Conservation (phyloP, 1,140 invertebrate genomes). For the Mizuhopecten yessoensis region DNA sequence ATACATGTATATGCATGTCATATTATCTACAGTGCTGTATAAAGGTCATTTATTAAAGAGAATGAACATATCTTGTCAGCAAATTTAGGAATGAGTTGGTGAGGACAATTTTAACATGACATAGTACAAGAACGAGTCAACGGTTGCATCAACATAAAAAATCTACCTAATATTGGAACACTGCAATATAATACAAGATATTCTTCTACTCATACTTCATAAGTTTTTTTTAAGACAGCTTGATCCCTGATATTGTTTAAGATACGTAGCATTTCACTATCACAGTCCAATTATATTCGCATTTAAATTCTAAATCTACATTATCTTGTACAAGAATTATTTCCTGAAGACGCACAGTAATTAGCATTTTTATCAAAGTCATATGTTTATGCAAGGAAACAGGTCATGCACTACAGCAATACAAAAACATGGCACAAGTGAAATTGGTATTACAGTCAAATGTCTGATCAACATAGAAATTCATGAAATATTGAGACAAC, state of each 20-base stretch:
- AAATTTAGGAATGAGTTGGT: constrained; percentile 39
- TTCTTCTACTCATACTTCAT: constrained; percentile 6
- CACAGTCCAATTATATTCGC: constrained; percentile 22
- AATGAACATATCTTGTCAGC: constrained; percentile 38
- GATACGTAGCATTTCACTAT: constrained; percentile 11
- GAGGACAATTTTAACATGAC: constrained; percentile 27
- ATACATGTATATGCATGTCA: constrained; percentile 28
- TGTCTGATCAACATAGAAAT: constrained; percentile 28
- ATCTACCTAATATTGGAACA: constrained; percentile 28
- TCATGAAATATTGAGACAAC: constrained; percentile 28
- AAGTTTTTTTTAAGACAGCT: not conserved
- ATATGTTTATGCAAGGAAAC: constrained; percentile 16
- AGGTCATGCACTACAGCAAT: constrained; percentile 18
- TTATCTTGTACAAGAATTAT: constrained; percentile 15
- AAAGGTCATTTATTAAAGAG: constrained; percentile 19
- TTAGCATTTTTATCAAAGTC: constrained; percentile 34
- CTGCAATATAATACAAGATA: constrained; percentile 35
- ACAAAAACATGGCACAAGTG: constrained; percentile 22
- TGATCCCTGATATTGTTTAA: constrained; percentile 34
- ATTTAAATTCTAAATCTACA: constrained; percentile 26
- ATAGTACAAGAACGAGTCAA: constrained; percentile 18
- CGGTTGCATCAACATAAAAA: constrained; percentile 25
- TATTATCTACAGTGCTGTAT: constrained; percentile 19
- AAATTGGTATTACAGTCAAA: constrained; percentile 2
- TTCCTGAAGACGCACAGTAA: constrained; percentile 1